phyloP scores from a whole-genome alignment of 1,140 invertebrate species.

The Drosophila watanabei region DNA sequence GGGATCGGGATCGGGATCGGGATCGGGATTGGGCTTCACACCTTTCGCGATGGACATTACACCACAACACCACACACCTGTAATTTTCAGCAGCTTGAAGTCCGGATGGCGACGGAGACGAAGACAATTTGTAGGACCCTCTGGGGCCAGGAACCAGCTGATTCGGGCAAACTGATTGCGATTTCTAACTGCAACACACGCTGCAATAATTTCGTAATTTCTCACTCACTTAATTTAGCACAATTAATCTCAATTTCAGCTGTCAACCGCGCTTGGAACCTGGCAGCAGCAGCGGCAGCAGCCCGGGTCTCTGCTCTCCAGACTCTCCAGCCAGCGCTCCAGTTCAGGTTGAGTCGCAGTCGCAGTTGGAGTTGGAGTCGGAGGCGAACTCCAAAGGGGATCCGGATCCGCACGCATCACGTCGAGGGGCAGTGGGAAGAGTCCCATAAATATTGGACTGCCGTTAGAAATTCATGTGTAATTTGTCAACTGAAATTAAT shows the following conservation, averaged over 20 bases:
- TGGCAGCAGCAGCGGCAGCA: background rate
- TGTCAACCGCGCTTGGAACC: constrained; percentile 60
- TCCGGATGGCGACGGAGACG: constrained; percentile 44
- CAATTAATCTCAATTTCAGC: constrained; percentile 82
- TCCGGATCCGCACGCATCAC: constrained; percentile 37
- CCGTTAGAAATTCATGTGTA: constrained; percentile 76
- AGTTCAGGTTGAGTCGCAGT: constrained; percentile 54
- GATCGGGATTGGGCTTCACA: constrained; percentile 65
- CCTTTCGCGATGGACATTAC: constrained; percentile 48
- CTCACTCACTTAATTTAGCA: constrained; percentile 82
- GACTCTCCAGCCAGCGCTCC: constrained; percentile 11
- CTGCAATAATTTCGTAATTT: constrained; percentile 81
- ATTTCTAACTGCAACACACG: constrained; percentile 76
- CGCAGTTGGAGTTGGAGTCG: constrained; percentile 15
- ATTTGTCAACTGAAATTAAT: constrained; percentile 82
- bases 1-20: constrained; percentile 13
- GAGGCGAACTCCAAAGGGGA: constrained; percentile 8
- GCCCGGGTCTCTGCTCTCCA: background rate
- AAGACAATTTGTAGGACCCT: constrained; percentile 69
- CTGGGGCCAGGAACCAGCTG: constrained; percentile 39
- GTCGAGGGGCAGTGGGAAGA: constrained; percentile 60
- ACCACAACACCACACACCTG: constrained; percentile 61
- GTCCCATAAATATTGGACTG: constrained; percentile 78
- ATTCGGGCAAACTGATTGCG: constrained; percentile 74
- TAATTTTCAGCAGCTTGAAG: constrained; percentile 63